Percentiles rank a stretch among this genome's conserved stretches.
Evolutionary conservation across 1,140 invertebrate genomes (phyloP).

Genomic region (Aphidius ervi): DNA sequence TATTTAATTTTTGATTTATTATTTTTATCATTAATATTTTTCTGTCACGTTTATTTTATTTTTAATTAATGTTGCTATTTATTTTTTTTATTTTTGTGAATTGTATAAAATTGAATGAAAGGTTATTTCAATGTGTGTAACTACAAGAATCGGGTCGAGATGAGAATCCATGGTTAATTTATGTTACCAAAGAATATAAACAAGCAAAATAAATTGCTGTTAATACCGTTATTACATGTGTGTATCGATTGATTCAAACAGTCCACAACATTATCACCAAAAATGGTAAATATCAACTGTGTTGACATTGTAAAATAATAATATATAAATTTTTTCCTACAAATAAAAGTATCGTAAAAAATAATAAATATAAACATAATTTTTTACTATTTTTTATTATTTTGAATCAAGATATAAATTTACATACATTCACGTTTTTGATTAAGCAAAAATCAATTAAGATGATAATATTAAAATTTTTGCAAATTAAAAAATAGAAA

Average conservation of each 20-base stretch:
- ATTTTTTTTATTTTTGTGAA: too few species aligned
- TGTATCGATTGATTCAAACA: neutral
- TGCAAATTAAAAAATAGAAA: neutral
- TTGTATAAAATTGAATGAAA: too few species aligned
- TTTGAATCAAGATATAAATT: too few species aligned
- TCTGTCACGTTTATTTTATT: too few species aligned
- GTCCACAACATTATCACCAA: too few species aligned
- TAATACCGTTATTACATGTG: slow-evolving; percentile 13
- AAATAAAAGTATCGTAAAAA: neutral
- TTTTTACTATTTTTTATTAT: neutral
- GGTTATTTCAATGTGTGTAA: too few species aligned
- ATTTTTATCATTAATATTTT: too few species aligned
- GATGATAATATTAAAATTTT: neutral
- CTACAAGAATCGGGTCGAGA: neutral
- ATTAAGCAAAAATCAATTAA: too few species aligned
- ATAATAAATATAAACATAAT: neutral
- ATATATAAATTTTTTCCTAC: neutral
- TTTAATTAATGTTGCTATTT: too few species aligned
- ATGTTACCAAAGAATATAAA: slow-evolving; percentile 5
- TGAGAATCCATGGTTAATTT: neutral
- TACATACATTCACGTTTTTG: too few species aligned
- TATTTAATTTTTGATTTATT: too few species aligned
- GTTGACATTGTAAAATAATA: neutral
- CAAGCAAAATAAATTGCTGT: neutral
- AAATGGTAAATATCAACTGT: too few species aligned